Base-by-base conservation (phyloP, 2,888 invertebrate species). In the Spodoptera picta region DNA sequence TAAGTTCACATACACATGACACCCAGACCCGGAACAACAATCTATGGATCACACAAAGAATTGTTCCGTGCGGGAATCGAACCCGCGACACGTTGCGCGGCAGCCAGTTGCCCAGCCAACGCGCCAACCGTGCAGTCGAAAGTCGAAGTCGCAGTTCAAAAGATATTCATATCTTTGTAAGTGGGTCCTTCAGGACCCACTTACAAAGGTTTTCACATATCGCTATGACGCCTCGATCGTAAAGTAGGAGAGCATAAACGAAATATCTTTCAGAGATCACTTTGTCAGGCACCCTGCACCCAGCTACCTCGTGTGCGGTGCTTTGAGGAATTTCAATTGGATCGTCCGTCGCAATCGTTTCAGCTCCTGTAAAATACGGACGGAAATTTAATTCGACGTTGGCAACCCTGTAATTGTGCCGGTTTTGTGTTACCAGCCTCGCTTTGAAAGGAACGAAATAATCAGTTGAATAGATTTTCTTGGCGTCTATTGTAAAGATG, bases 291-390 rank as follows among this genome's bases (percentile, higher is more conserved):
- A 11, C 10, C 23, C 19, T 7, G 41, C 49, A 41, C 46, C 27
- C 55, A 53, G 12, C 54, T 23, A 45, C n/a, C 27, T 42, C 12
- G 9, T 31, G 45, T 24, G 54, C 36, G 62, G 49, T 61, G 62
- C 69, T 77, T 61, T 73, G 73, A 67, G 63, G 67, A 73, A 79
- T 77, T 79, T 60, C 65, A 61, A 77, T 69, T 45, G 67, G 6
- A 52, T 3, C 52, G 23, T 7, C 6, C 36, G 41, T 10, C 43
- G 36, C 47, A 62, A 68, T 60, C 59, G 74, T 65, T 77, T 45
- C 52, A 54, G 45, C 36, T 61, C 24, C 60, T 53, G 60, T 54
- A 56, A 56, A 67, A 56, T 47, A 49, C 61, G 64, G 64, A 64
- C 52, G 51, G 60, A 55, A 73, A 65, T 69, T 66, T 59, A 57